A percentile compares a stretch with the other conserved stretches of the same genome.
These are phyloP conservation scores for Calameuta pallipes DNA, from an alignment of 2,888 invertebrate species.

Conservation along the genomic window DNA sequence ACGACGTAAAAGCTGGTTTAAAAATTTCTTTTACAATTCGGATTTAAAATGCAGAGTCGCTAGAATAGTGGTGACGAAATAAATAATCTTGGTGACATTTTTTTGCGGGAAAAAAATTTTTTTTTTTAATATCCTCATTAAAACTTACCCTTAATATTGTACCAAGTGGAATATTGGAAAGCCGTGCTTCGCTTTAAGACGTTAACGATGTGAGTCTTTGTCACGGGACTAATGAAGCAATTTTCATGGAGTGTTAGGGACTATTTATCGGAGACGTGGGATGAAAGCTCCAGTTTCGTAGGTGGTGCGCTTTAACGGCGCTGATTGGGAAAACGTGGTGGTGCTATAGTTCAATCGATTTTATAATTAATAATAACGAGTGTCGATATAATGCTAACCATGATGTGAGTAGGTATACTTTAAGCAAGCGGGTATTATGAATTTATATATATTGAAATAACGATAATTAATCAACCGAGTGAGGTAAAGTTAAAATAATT, in stretches of 20 bases:
- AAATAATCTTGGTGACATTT: not conserved
- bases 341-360: not conserved
- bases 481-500: not conserved
- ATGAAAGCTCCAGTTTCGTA: not conserved
- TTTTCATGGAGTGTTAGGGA: not conserved
- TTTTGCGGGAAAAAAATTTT: not conserved
- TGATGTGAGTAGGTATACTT: not conserved
- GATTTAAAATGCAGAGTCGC: not conserved
- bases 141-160: not conserved
- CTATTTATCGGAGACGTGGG: not conserved
- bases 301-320: not conserved
- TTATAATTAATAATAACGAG: not conserved
- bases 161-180: not conserved
- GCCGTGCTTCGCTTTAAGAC: not conserved
- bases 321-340: not conserved
- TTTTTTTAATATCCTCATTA: not conserved
- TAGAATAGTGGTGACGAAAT: not conserved
- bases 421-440: not conserved
- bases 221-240: not conserved
- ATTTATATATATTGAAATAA: not conserved
- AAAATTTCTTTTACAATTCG: not conserved
- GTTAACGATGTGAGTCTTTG: not conserved
- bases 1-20: not conserved
- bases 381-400: not conserved
- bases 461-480: not conserved